A percentile compares a stretch with the other conserved stretches of the same genome.
phyloP scores from a whole-genome alignment of 2,113 vertebrate species.

The Pterophyllum scalare region DNA sequence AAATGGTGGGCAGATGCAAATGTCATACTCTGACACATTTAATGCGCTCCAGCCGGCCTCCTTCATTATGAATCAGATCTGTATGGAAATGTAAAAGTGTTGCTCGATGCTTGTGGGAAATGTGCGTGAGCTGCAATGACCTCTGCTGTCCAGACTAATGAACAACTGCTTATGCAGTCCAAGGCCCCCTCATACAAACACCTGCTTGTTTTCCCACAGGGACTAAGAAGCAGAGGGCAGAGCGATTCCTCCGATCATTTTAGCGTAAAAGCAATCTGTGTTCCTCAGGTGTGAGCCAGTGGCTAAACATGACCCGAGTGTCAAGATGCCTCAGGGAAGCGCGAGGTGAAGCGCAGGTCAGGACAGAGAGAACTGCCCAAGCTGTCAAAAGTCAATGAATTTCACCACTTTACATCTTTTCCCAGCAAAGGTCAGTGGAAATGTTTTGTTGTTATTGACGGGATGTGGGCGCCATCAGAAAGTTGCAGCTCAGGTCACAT shows the following conservation, averaged over 20 bases:
- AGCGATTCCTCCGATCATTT: slow-evolving; percentile 19
- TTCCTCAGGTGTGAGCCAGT: slow-evolving; percentile 41
- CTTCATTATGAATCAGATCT: slow-evolving; percentile 42
- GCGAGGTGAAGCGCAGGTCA: slow-evolving; percentile 48
- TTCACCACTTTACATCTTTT: slow-evolving; percentile 18
- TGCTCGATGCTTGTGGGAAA: background rate
- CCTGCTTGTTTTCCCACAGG: slow-evolving; percentile 55
- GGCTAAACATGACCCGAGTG: slow-evolving; percentile 41
- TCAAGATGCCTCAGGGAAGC: slow-evolving; percentile 24
- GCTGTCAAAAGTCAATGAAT: slow-evolving; percentile 10
- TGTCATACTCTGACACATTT: slow-evolving; percentile 7
- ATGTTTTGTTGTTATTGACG: background rate
- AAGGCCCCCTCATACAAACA: slow-evolving; percentile 31
- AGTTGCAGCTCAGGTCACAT: background rate
- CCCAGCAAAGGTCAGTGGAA: background rate
- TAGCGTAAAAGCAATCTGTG: slow-evolving; percentile 39
- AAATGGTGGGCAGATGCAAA: slow-evolving; percentile 27
- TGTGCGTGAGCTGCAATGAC: slow-evolving; percentile 51
- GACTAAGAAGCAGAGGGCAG: slow-evolving; percentile 32
- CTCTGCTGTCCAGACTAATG: slow-evolving; percentile 72
- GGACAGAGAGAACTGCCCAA: background rate
- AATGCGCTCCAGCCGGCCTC: slow-evolving; percentile 19
- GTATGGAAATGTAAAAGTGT: slow-evolving; percentile 48
- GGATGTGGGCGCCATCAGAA: background rate
- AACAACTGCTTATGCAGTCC: slow-evolving; percentile 64